These are phyloP conservation scores for Tamias sibiricus DNA, from an alignment of 2,113 vertebrate species.

Conservation along the genomic window DNA sequence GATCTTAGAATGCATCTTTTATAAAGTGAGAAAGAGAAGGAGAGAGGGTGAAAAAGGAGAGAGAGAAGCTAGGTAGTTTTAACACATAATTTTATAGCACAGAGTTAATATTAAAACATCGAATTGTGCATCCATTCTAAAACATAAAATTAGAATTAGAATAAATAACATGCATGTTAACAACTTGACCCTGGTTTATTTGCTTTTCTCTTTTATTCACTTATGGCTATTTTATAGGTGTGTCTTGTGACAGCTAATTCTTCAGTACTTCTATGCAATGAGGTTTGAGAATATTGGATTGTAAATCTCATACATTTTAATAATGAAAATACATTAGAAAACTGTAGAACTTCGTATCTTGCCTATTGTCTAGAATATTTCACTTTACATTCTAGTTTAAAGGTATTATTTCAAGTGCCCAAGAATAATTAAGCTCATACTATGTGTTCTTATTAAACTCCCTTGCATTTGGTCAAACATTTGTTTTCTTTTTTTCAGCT, in stretches of 20 bases:
- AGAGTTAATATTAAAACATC: neutral
- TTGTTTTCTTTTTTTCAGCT: neutral
- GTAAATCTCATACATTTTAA: neutral
- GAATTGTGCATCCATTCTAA: neutral
- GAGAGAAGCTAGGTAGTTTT: neutral
- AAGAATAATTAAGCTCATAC: neutral
- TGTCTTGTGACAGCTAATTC: neutral
- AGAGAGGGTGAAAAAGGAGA: neutral
- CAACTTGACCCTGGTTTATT: neutral
- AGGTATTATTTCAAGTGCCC: neutral
- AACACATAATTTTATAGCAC: neutral
- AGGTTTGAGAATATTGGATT: neutral
- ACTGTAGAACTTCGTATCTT: neutral
- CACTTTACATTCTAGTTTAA: neutral
- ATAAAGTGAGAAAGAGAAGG: neutral
- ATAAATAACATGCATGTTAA: neutral
- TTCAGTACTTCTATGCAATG: neutral
- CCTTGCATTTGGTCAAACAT: neutral
- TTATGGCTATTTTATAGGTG: neutral
- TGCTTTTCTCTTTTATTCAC: neutral
- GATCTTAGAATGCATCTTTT: neutral
- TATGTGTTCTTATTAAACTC: neutral
- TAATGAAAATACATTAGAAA: neutral
- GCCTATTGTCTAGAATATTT: neutral
- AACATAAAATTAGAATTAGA: neutral